These are phyloP conservation scores for Silurus meridionalis DNA, from an alignment of 2,113 vertebrate species.

Conservation along the genomic window DNA sequence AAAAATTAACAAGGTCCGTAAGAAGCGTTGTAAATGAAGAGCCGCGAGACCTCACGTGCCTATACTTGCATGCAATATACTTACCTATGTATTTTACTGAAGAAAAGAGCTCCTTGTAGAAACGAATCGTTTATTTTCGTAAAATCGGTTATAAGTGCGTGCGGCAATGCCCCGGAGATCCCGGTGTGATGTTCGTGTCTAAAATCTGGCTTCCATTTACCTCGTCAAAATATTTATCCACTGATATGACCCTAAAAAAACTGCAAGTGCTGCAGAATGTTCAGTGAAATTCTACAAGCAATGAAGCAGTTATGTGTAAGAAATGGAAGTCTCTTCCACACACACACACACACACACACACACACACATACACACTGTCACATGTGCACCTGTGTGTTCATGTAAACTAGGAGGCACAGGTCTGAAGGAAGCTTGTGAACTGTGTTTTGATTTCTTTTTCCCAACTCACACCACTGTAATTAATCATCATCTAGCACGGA, in stretches of 20 bases:
- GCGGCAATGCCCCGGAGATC: slow-evolving; percentile 57
- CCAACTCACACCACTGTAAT: slow-evolving; percentile 32
- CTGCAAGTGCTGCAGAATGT: slow-evolving; percentile 43
- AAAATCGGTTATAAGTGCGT: slow-evolving; percentile 56
- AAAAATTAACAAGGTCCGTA: slow-evolving; percentile 61
- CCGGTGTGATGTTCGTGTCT: slow-evolving; percentile 58
- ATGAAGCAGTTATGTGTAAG: slow-evolving; percentile 58
- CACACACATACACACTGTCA: slow-evolving; percentile 54
- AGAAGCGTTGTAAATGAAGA: slow-evolving; percentile 55
- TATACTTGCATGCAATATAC: neutral
- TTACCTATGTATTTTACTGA: slow-evolving; percentile 56
- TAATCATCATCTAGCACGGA: slow-evolving; percentile 44
- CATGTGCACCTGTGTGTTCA: slow-evolving; percentile 46
- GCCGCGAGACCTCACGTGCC: slow-evolving; percentile 17
- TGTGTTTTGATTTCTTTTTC: slow-evolving; percentile 27
- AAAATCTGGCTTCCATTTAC: slow-evolving; percentile 65
- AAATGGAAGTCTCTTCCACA: slow-evolving; percentile 32
- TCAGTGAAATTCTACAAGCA: slow-evolving; percentile 55
- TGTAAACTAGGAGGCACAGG: slow-evolving; percentile 44
- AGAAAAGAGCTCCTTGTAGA: slow-evolving; percentile 61
- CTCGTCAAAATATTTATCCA: slow-evolving; percentile 65
- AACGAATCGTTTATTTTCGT: slow-evolving; percentile 56
- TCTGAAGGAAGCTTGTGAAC: slow-evolving; percentile 30
- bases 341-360: slow-evolving; percentile 32
- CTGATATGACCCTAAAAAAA: slow-evolving; percentile 56